Base-by-base conservation (phyloP, 2,113 vertebrate species). In the Porphyrio hochstetteri region DNA sequence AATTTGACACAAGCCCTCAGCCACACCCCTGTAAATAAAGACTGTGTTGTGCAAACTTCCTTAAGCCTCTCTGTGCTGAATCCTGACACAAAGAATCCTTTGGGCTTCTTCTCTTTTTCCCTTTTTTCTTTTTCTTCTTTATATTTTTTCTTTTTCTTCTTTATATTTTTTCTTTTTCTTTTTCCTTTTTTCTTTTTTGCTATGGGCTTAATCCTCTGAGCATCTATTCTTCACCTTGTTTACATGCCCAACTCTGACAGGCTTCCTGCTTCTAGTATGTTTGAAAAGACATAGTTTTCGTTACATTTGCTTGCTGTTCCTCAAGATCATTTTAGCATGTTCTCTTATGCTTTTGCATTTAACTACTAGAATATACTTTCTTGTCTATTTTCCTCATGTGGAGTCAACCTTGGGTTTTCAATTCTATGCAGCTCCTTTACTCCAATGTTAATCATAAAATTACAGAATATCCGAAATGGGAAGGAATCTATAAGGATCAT, bases 91-190 rank as follows among this genome's bases (percentile, higher is more conserved):
- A 91, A 55, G 29, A 75, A 61, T 60, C 8, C 11, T 80, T 88
- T 36, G 14, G 4, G 4, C 3, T 46, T 25, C 20, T 7, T 4
- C 19, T 27, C 7, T 2, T 10, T 9, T 3, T 1, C 6, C 18
- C 5, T 1, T 5, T 2, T 11, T 18, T 3, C 2, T 5, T 2
- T 13, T 23, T 4, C 2, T 6, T 4, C 3, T 33, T 4, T 3
- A 10, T 5, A 3, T 5, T 3, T 9, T 3, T 5, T 7, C 2
- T 2, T 12, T 7, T 46, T 27, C 5, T 7, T 5, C n/a, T n/a
- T 10, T 2, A 7, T 6, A 4, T 3, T 2, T 9, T 3, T 5
- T 7, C 2, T 2, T 12, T 7, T 46, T 27, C 5, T 7, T 5
- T 64, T 7, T 7, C 29, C 7, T 9, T 33, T 14, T 11, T 27